phyloP scores from a whole-genome alignment of 2,888 invertebrate species.

The Lasioglossum marginatum region DNA sequence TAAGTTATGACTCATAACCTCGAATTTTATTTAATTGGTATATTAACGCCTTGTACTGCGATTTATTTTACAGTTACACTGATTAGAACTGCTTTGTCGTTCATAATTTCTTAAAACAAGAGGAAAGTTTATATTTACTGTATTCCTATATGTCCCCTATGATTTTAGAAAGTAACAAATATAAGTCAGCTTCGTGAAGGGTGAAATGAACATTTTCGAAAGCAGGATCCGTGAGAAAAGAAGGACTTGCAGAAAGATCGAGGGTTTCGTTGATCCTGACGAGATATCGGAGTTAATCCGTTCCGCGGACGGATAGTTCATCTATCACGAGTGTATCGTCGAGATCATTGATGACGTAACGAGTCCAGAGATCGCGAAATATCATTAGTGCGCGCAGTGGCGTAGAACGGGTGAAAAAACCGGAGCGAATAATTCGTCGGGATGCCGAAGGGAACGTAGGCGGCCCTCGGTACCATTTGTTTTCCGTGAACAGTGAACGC shows the following conservation, averaged over 20 bases:
- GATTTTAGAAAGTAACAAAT: not conserved
- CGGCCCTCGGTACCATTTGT: constrained; percentile 73
- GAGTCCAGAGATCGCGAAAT: constrained; percentile 60
- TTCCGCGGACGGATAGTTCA: not conserved
- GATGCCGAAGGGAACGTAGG: constrained; percentile 69
- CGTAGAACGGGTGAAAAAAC: constrained; percentile 70
- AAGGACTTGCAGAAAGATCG: not conserved
- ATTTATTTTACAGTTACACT: too few relatives aligned
- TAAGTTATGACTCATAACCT: too few relatives aligned
- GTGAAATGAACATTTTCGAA: not conserved
- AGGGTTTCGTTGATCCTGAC: not conserved
- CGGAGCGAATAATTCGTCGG: constrained; percentile 69
- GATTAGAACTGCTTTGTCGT: too few relatives aligned
- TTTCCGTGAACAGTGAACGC: constrained; percentile 62
- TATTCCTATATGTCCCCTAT: too few relatives aligned
- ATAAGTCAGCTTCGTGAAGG: not conserved
- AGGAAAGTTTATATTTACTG: too few relatives aligned
- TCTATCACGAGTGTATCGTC: constrained; percentile 6
- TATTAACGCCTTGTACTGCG: too few relatives aligned
- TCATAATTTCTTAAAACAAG: too few relatives aligned
- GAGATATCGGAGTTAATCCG: not conserved
- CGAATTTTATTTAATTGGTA: too few relatives aligned
- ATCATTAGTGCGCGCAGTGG: constrained; percentile 71
- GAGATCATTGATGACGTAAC: constrained; percentile 34
- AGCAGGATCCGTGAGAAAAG: not conserved